Conservation (phyloP, 2,113 vertebrate species). For the Fregetta grallaria region DNA sequence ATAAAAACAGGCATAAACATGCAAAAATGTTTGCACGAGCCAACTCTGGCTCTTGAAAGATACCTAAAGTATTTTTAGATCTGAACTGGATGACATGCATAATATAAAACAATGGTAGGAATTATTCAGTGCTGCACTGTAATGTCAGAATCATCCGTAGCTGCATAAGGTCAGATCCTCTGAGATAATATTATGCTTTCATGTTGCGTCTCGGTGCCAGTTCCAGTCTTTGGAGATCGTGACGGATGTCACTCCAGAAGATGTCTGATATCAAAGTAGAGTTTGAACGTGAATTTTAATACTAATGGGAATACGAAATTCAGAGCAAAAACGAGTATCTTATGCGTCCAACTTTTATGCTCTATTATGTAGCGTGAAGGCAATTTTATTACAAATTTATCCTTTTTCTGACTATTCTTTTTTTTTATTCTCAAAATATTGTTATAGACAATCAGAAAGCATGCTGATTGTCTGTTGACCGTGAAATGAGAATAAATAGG, state of each 20-base stretch:
- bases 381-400: background rate
- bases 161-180: background rate
- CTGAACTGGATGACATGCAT: background rate
- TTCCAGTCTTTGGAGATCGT: background rate
- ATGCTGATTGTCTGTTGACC: background rate
- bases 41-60: background rate
- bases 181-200: rapidly evolving
- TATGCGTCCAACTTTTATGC: background rate
- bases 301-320: background rate
- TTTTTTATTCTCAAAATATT: background rate
- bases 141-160: background rate
- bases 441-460: background rate
- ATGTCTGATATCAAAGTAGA: background rate
- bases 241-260: background rate
- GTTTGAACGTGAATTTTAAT: background rate
- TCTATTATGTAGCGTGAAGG: background rate
- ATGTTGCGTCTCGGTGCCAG: background rate
- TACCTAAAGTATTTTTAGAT: background rate
- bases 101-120: background rate
- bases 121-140: background rate
- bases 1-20: background rate
- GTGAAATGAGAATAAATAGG: background rate
- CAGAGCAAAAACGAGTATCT: background rate
- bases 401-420: background rate
- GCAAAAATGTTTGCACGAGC: background rate